These are phyloP conservation scores for Trochalopteron elliotii DNA, from an alignment of 2,113 vertebrate species.

Conservation along the genomic window DNA sequence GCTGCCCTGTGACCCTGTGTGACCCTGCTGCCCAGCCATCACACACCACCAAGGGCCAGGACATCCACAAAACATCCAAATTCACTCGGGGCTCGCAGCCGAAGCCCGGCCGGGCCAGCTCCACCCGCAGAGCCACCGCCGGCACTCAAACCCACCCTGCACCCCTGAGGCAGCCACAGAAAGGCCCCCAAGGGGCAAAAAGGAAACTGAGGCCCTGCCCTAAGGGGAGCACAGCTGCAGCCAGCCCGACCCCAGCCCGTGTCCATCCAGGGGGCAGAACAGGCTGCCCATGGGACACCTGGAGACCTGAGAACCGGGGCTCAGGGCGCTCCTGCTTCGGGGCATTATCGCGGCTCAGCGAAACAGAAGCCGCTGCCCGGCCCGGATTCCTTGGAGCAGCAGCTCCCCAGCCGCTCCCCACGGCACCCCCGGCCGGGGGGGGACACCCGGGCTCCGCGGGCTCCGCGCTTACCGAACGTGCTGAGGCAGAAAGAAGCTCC, in stretches of 20 bases:
- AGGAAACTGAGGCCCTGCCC: accelerated
- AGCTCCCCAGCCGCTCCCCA: neutral
- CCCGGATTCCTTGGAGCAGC: accelerated
- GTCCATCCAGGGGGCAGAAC: neutral
- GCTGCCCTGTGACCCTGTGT: no score
- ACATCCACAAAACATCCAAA: neutral
- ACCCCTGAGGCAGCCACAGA: neutral
- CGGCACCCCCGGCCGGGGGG: neutral
- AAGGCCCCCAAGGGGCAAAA: neutral
- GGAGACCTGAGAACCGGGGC: neutral
- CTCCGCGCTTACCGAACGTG: constrained; percentile 78
- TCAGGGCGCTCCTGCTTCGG: accelerated
- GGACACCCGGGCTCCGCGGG: neutral
- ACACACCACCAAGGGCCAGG: accelerated
- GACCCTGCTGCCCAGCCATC: neutral
- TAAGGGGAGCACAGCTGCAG: accelerated
- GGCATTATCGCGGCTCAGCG: neutral
- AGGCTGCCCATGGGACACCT: accelerated
- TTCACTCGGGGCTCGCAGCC: neutral
- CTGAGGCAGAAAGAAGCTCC: constrained; percentile 70
- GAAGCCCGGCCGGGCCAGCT: neutral
- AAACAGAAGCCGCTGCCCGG: neutral
- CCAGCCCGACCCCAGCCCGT: neutral
- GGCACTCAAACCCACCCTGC: neutral
- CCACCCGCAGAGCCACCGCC: neutral